Evolutionary conservation across 2,113 vertebrate species (phyloP), one percentile per base, ranked within the genome.

Genomic region (Agapornis roseicollis): DNA sequence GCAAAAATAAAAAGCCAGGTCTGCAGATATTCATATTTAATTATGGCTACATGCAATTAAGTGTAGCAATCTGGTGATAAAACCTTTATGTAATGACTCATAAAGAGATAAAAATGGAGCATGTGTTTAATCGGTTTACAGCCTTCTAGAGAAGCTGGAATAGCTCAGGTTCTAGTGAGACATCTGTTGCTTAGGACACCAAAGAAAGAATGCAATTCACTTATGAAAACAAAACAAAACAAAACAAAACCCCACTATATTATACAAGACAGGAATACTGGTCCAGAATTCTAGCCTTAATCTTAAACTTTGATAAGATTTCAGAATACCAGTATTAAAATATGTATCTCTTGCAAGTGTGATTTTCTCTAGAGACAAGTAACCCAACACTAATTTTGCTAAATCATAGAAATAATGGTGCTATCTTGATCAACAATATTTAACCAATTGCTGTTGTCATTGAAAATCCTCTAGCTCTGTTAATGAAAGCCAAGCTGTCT

Each of bases 41-140:
- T 98, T 98, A 97, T 90, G 96, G 92, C 68, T 97, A 91, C 94
- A 96, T 47, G 37, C 97, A 98, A 98, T 98, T 98, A 98, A 98
- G 87, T 97, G 85, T 97, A 93, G 96, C 97, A 98, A 97, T 97
- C 97, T 98, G 97, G 95, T 97, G 97, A 97, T 98, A 98, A 98
- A 98, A 97, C 95, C 95, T 97, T 97, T 98, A 98, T 98, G 96
- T 97, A 98, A 98, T 98, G 97, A 98, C 85, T 98, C 98, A 98
- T 97, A 98, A 97, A 97, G 96, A 97, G 96, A 97, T 94, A 98
- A 98, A 98, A 98, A 97, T 96, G 94, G 94, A 97, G 93, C 97
- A 96, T 98, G 97, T 97, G 97, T 97, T 98, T 98, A 97, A 98
- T 98, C 97, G 98, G 96, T 97, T 97, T 97, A 85, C 89, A 97